Conservation (phyloP, 2,113 vertebrate genomes). For the Otus sunia region DNA sequence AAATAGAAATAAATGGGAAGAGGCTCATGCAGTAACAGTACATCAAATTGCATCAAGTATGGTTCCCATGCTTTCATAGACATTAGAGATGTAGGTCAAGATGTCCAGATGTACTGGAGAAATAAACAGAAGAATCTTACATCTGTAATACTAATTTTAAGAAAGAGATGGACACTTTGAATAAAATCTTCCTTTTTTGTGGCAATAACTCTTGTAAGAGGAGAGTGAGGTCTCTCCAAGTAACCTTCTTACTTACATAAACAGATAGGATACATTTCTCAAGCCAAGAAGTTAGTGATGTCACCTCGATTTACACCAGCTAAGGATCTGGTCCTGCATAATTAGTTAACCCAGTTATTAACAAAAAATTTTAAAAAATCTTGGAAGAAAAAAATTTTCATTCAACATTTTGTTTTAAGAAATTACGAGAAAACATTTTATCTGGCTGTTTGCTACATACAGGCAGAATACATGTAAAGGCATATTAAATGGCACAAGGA, state of each 20-base stretch:
- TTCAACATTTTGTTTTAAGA: not conserved
- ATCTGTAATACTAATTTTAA: not conserved
- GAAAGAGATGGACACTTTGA: not conserved
- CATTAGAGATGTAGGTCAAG: constrained; percentile 80
- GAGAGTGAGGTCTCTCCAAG: not conserved
- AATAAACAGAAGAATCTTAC: not conserved
- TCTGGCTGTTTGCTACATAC: not conserved
- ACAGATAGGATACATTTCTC: not conserved
- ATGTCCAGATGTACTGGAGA: constrained; percentile 70
- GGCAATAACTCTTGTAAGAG: not conserved
- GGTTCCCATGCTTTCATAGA: constrained; percentile 84
- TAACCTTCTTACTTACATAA: not conserved
- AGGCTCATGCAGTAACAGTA: not conserved
- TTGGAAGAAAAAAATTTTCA: not conserved
- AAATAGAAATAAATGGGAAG: not conserved
- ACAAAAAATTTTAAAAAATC: not conserved
- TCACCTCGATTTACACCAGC: not conserved
- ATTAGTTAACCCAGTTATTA: not conserved
- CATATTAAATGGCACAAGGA: not conserved
- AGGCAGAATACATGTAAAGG: not conserved
- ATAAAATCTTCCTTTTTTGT: not conserved
- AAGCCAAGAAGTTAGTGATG: not conserved
- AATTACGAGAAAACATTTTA: not conserved
- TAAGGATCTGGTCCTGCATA: not conserved
- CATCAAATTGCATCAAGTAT: not conserved